Evolutionary conservation across 2,113 vertebrate genomes (phyloP), one percentile per base, ranked within the genome.

Genomic region (Phainopepla nitens): DNA sequence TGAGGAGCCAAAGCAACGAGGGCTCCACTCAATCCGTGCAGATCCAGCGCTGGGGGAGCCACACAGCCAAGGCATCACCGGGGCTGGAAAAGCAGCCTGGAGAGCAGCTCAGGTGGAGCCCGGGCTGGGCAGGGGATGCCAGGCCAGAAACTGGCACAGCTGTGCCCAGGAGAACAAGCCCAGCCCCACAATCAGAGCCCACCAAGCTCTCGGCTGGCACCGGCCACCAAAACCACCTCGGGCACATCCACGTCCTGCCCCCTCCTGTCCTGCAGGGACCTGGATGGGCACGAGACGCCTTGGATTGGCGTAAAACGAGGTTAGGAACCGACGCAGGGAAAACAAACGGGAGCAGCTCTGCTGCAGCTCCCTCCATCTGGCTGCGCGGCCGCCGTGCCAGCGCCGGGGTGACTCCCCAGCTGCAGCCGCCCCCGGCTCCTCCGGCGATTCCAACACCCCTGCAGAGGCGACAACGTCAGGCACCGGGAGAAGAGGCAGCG

Each of bases 361-460:
- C 14, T 4, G 76, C 58, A 35, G 64, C 49, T 78, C 49, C 56
- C 68, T 96, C 90, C 88, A 87, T 73, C 90, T 95, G 94, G 72
- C 81, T 9, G 19, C 11, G 1, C 2, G 65, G 70, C 82, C 60
- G 41, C 81, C 1, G 5, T 73, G 91, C 72, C 93, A 90, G 79
- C 76, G 23, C 58, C 36, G 13, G 82, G 90, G 88, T 39, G 61
- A 58, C 65, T 88, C 62, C 89, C 91, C 93, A 94, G 91, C 58
- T 95, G 93, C 4, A 49, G 28, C 53, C 64, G 13, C 93, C 93
- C 12, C 86, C 93, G 17, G 82, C 15, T 31, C 36, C 83, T 13
- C 68, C 19, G 6, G 68, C 73, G 19, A n/a, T 62, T 35, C 91
- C 92, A 72, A 83, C 83, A 91, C 42, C 89, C 89, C 93, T 83